These are phyloP conservation scores for Ibidorhyncha struthersii DNA, from an alignment of 2,113 vertebrate species.

Conservation along the genomic window DNA sequence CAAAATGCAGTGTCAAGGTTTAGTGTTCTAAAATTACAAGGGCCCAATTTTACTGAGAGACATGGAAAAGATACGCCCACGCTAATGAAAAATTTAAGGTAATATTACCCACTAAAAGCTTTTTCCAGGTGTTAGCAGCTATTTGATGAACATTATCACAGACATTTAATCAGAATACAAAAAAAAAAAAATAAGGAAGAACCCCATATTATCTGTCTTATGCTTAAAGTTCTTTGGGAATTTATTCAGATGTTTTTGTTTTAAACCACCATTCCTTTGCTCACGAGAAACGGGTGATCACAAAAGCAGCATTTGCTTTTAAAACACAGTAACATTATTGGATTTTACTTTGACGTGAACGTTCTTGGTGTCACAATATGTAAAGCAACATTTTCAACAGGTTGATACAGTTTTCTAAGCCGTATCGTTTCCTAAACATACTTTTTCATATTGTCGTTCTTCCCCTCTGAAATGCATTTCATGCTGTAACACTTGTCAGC, in stretches of 20 bases:
- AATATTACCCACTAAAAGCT: not conserved
- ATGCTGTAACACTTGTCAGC: conserved; percentile 19
- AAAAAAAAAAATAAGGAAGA: not conserved
- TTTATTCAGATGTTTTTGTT: not conserved
- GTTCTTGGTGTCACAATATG: not conserved
- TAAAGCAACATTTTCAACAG: not conserved
- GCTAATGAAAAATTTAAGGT: not conserved
- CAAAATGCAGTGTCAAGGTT: not conserved
- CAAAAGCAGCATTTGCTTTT: not conserved
- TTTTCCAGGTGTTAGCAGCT: not conserved
- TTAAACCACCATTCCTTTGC: not conserved
- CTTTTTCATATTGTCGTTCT: conserved; percentile 6
- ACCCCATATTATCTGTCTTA: not conserved
- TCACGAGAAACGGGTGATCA: not conserved
- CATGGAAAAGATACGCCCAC: not conserved
- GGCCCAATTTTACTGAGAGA: not conserved
- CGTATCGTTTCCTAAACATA: not conserved
- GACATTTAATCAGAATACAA: not conserved
- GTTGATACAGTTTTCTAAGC: not conserved
- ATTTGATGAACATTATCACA: not conserved
- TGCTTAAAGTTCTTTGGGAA: not conserved
- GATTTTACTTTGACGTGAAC: conserved; percentile 14
- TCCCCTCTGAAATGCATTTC: not conserved
- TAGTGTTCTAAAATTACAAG: not conserved
- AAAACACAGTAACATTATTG: not conserved